These are phyloP conservation scores for Rhynchomys soricoides DNA, from an alignment of 2,113 vertebrate genomes.

Conservation along the genomic window DNA sequence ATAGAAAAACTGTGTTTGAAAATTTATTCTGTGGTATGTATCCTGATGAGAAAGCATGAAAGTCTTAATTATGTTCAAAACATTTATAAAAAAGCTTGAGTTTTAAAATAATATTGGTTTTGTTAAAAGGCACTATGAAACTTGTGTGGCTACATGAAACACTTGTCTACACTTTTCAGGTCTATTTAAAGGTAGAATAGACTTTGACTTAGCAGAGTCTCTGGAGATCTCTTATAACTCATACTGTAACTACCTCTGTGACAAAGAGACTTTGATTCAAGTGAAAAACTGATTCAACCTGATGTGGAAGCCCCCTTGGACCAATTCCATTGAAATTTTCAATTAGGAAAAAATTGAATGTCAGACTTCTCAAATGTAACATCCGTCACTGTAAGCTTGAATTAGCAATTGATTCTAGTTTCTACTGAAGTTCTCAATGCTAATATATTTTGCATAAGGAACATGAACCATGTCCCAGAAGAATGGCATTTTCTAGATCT, in stretches of 20 bases:
- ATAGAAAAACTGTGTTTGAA: background rate
- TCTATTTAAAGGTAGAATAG: slow-evolving; percentile 32
- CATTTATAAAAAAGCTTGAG: background rate
- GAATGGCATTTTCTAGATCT: background rate
- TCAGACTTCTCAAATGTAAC: background rate
- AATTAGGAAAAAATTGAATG: slow-evolving; percentile 14
- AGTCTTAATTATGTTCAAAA: background rate
- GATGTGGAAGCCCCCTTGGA: background rate
- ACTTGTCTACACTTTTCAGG: background rate
- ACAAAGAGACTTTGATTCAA: slow-evolving; percentile 37
- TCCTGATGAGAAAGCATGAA: slow-evolving; percentile 29
- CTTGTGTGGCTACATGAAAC: background rate
- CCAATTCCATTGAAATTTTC: background rate
- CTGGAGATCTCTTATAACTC: background rate
- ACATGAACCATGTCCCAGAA: background rate
- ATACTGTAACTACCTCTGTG: background rate
- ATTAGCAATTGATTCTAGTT: background rate
- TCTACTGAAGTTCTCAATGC: background rate
- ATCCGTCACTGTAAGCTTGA: background rate
- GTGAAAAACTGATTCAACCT: background rate
- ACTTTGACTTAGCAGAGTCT: slow-evolving; percentile 45
- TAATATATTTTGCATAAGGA: background rate
- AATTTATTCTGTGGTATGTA: background rate
- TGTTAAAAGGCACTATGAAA: background rate
- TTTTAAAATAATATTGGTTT: background rate